Percentiles rank a stretch among this genome's conserved stretches.
These are phyloP conservation scores for Cephalopachus bancanus DNA, from an alignment of 2,797 vertebrate genomes.

Conservation along the genomic window DNA sequence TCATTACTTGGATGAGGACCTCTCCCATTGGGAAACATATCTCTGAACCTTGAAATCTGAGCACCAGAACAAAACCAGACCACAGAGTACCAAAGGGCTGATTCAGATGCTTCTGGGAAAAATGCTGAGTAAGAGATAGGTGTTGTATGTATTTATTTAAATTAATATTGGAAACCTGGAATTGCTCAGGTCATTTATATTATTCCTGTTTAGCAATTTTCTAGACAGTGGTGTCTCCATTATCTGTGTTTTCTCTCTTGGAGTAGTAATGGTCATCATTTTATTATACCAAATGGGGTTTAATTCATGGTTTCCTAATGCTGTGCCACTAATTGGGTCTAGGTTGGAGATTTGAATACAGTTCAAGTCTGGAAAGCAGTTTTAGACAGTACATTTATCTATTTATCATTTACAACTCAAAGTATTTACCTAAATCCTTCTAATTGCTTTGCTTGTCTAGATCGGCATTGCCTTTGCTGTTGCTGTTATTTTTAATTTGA, in stretches of 20 bases:
- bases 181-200: not conserved
- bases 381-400: not conserved
- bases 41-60: not conserved
- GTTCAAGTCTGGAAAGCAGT: not conserved
- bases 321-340: not conserved
- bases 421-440: conserved; percentile 28
- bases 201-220: conserved; percentile 17
- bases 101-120: conserved; percentile 3
- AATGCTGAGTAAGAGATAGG: not conserved
- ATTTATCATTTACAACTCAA: not conserved
- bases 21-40: not conserved
- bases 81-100: not conserved
- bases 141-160: not conserved
- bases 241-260: not conserved
- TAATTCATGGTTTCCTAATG: not conserved
- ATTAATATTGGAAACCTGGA: conserved; percentile 3
- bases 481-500: conserved; percentile 39
- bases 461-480: not conserved
- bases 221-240: not conserved
- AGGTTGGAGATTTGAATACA: not conserved
- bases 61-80: not conserved
- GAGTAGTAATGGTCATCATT: not conserved
- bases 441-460: not conserved
- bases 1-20: not conserved
- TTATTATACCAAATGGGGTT: not conserved